Evolutionary conservation across 1,140 invertebrate species (phyloP), one percentile per base, ranked within the genome.

Genomic region (Rhagoletis pomonella): DNA sequence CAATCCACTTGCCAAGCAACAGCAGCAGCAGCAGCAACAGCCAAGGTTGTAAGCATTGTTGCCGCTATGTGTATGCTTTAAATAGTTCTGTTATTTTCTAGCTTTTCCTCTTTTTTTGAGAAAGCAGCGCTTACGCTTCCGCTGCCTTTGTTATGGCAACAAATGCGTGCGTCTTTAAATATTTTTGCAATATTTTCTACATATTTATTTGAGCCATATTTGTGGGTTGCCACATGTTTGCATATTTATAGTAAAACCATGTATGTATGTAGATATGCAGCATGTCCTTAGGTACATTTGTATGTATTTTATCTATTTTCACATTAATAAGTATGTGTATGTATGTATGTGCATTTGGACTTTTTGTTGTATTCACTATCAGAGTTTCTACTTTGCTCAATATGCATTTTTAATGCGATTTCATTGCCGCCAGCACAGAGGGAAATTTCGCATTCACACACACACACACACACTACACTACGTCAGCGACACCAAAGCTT

Each of bases 351-450:
- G 17, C 29, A 55, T 12, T 19, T 19, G 73, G 17, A 55, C 14
- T 77, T 7, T 12, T 19, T 7, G 67, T 19, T 7, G 67, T 81
- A 55, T 81, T 19, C 47, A 50, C 47, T 81, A 81, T 55, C 4
- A 55, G 73, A 55, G 5, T 81, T 81, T 81, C 73, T 47, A 81
- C 73, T 81, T 81, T 55, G 73, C n/a, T 4, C 73, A 29, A 55
- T 81, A 55, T 81, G 73, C 50, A 50, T 81, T 81, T 81, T 81
- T 81, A 81, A 81, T 81, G 73, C 47, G 73, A 55, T 81, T 81
- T 81, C n/a, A 4, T 19, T 81, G 73, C 73, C 47, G n/a, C 19
- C 73, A 81, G 47, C 47, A 12, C 39, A 62, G 5, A n/a, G 60
- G 17, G 17, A 62, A 17, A 4, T 14, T 5, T 14, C 60, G 7